A percentile compares a stretch with the other conserved stretches of the same genome.
phyloP scores from a whole-genome alignment of 2,888 invertebrate species.

The Deilephila elpenor region DNA sequence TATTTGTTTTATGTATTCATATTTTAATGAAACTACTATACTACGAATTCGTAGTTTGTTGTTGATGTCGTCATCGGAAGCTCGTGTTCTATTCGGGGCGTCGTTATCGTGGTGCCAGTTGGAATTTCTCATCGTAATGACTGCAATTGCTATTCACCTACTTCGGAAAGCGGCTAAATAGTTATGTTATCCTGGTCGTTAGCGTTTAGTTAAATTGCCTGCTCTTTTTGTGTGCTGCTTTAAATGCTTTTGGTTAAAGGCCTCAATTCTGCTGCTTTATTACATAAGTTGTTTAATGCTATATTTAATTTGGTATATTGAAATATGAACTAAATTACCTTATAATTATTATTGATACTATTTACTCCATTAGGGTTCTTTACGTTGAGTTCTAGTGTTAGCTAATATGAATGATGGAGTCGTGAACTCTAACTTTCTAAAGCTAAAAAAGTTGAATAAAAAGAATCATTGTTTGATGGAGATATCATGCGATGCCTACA shows the following conservation, averaged over 20 bases:
- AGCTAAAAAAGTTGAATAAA: not conserved
- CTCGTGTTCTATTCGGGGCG: slow-evolving; percentile 22
- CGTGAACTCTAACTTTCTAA: not conserved
- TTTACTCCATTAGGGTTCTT: no score
- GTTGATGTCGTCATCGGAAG: slow-evolving; percentile 18
- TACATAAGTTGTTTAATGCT: no score
- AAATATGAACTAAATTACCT: no score
- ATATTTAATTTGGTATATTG: no score
- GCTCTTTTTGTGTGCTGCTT: not conserved
- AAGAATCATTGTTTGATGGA: not conserved
- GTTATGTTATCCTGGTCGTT: not conserved
- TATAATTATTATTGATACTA: no score
- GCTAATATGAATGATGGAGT: not conserved
- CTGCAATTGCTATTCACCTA: not conserved
- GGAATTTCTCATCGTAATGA: slow-evolving; percentile 19
- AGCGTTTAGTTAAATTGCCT: not conserved
- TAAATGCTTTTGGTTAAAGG: not conserved
- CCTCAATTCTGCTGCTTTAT: no score
- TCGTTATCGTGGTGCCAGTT: slow-evolving; percentile 30
- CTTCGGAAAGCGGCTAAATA: slow-evolving; percentile 6
- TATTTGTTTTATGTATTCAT: no score
- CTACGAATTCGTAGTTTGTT: not conserved
- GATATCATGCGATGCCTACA: not conserved
- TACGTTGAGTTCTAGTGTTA: not conserved
- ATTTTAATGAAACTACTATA: not conserved